Conservation (phyloP, 2,113 vertebrate species). For the Malaclemys terrapin region DNA sequence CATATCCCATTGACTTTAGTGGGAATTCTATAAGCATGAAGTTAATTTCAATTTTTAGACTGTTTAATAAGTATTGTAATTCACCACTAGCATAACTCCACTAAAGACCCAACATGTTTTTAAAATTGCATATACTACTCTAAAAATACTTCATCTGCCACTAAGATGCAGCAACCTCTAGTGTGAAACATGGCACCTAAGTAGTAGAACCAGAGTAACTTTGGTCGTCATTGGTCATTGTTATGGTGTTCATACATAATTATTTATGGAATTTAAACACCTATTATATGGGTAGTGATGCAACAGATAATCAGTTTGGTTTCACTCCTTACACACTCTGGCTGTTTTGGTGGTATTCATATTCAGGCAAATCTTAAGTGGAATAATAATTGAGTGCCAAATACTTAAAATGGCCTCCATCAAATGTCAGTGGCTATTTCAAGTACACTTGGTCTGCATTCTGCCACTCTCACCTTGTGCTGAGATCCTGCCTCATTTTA, state of each 20-base stretch:
- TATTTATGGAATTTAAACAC: neutral
- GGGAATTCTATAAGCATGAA: neutral
- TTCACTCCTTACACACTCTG: neutral
- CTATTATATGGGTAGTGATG: neutral
- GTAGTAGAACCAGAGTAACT: neutral
- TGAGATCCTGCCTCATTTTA: accelerated
- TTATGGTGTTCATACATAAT: neutral
- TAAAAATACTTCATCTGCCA: neutral
- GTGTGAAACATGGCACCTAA: neutral
- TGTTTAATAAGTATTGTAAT: neutral
- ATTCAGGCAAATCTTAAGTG: neutral
- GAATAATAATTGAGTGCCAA: neutral
- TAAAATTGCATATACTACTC: neutral
- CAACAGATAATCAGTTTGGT: neutral
- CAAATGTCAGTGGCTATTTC: neutral
- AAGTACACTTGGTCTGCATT: accelerated
- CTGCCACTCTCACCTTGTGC: neutral
- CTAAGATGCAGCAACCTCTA: neutral
- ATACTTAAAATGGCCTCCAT: neutral
- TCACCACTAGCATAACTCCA: neutral
- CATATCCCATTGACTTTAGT: neutral
- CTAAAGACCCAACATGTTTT: neutral
- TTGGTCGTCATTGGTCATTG: neutral
- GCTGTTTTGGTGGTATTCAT: neutral
- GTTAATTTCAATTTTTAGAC: neutral